These are phyloP conservation scores for Montipora sp. DNA, from an alignment of 64 coral and sea anemone genomes.

Conservation along the genomic window DNA sequence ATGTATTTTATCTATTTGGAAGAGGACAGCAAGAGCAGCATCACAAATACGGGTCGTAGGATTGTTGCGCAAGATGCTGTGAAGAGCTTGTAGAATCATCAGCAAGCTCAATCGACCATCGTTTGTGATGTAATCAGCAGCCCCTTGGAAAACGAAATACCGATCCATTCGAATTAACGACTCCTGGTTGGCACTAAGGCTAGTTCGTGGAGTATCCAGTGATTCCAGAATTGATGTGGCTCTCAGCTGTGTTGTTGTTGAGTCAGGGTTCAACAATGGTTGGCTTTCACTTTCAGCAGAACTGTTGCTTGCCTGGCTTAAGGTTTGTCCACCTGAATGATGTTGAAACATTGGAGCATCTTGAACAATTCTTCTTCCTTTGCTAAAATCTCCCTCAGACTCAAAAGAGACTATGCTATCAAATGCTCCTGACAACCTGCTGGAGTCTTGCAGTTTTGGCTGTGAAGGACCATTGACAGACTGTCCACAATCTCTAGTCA, in stretches of 20 bases:
- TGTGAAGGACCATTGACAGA: not conserved
- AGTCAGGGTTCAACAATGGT: constrained; percentile 1
- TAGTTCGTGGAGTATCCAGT: not conserved
- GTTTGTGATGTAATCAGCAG: constrained; percentile 86
- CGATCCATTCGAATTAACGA: constrained; percentile 61
- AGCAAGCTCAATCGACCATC: constrained; percentile 85
- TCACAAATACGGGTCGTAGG: constrained; percentile 71
- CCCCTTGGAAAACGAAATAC: constrained; percentile 82
- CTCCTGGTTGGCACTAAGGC: constrained; percentile 4
- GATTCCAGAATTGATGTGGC: not conserved
- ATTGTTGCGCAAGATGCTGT: constrained; percentile 77
- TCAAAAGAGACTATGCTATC: constrained; percentile 9
- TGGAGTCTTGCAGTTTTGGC: not conserved
- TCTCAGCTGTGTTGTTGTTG: not conserved
- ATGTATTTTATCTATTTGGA: constrained; percentile 52
- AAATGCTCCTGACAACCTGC: not conserved
- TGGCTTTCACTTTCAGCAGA: constrained; percentile 29
- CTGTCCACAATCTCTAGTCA: not conserved
- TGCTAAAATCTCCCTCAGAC: not conserved
- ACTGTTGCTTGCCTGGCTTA: constrained; percentile 9
- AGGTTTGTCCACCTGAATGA: not conserved
- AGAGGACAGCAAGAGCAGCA: constrained; percentile 25
- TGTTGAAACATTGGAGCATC: not conserved
- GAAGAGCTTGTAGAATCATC: constrained; percentile 80
- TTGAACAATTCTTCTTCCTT: not conserved